These are phyloP conservation scores for Gadus macrocephalus DNA, from an alignment of 2,113 vertebrate species.

Conservation along the genomic window DNA sequence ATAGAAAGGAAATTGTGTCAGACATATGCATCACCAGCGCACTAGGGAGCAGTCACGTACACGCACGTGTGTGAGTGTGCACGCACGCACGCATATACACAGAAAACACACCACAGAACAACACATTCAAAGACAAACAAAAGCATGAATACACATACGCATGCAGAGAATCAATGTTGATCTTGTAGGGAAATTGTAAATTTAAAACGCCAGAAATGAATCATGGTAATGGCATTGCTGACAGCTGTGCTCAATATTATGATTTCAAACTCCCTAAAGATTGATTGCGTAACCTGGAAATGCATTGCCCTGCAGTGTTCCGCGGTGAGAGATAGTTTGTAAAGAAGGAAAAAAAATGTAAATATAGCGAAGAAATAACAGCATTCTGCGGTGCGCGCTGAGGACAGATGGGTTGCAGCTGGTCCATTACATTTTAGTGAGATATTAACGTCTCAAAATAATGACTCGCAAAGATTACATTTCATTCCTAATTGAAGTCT, in stretches of 20 bases:
- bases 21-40: constrained; percentile 53
- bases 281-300: constrained; percentile 75
- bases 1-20: constrained; percentile 74
- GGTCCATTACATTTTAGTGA: constrained; percentile 4
- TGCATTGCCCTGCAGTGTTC: constrained; percentile 57
- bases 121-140: constrained; percentile 12
- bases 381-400: constrained; percentile 10
- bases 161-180: constrained; percentile 68
- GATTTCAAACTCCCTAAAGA: constrained; percentile 75
- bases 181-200: constrained; percentile 77
- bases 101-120: constrained; percentile 14
- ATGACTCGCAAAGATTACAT: neutral
- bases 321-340: constrained; percentile 51
- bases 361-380: constrained; percentile 22
- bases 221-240: constrained; percentile 78
- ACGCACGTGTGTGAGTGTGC: no score
- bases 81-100: constrained; percentile 4
- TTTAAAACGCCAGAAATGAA: constrained; percentile 77
- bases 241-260: constrained; percentile 79
- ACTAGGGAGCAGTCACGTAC: constrained; percentile 42
- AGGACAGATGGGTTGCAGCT: neutral
- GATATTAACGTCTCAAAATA: neutral
- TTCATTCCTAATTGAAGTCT: constrained; percentile 4
- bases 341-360: constrained; percentile 37
- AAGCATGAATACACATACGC: constrained; percentile 23